A percentile compares a stretch with the other conserved stretches of the same genome.
phyloP scores from a whole-genome alignment of 1,140 invertebrate species.

The Leguminivora glycinivorella region DNA sequence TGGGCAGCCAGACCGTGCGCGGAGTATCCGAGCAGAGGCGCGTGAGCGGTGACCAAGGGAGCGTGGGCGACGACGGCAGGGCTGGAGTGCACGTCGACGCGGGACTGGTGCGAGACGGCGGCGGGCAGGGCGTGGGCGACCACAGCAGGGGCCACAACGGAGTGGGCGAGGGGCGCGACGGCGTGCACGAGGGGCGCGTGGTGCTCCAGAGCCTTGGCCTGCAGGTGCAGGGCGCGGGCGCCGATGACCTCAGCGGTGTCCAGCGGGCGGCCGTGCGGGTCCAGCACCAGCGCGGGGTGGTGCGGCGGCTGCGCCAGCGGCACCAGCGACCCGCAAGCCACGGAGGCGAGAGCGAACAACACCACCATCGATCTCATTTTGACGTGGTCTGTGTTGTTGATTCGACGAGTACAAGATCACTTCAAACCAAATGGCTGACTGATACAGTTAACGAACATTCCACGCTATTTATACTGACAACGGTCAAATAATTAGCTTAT shows the following conservation, averaged over 20 bases:
- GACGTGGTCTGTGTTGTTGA: conserved; percentile 62
- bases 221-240: conserved; percentile 70
- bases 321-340: conserved; percentile 54
- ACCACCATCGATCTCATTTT: conserved; percentile 79
- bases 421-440: conserved; percentile 42
- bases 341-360: conserved; percentile 66
- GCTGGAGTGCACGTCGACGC: conserved; percentile 56
- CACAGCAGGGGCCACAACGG: conserved; percentile 40
- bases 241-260: conserved; percentile 75
- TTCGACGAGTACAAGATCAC: conserved; percentile 43
- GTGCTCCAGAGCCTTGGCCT: conserved; percentile 67
- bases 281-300: conserved; percentile 62
- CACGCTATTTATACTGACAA: conserved; percentile 46
- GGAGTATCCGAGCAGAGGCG: conserved; percentile 44
- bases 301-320: conserved; percentile 62
- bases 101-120: conserved; percentile 63
- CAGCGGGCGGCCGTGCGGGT: conserved; percentile 65
- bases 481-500: conserved; percentile 43
- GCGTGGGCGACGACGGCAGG: conserved; percentile 51
- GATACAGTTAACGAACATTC: conserved; percentile 33
- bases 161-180: conserved; percentile 61
- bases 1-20: conserved; percentile 41
- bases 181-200: conserved; percentile 38
- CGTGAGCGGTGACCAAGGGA: conserved; percentile 43
- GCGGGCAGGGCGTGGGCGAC: conserved; percentile 49